These are phyloP conservation scores for Notamacropus eugenii DNA, from an alignment of 2,797 vertebrate genomes.

Conservation along the genomic window DNA sequence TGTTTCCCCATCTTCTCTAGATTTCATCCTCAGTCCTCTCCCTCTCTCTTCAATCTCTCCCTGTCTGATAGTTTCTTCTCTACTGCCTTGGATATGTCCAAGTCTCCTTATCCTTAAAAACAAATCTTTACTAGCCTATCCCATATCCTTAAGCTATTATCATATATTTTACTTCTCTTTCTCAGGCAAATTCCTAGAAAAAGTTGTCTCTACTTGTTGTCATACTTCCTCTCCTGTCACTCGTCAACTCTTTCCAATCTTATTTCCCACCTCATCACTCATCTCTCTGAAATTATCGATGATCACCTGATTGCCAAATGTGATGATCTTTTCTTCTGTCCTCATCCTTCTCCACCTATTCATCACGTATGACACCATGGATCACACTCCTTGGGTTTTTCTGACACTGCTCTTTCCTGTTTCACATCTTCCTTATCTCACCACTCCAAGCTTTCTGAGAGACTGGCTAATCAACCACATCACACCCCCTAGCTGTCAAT, in stretches of 20 bases:
- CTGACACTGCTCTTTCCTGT: background rate
- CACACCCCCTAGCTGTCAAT: background rate
- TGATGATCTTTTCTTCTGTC: background rate
- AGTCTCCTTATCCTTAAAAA: background rate
- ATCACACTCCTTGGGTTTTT: background rate
- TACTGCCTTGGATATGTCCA: background rate
- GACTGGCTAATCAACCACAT: background rate
- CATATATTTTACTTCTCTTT: background rate
- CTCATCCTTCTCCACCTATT: background rate
- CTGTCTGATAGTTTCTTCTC: background rate
- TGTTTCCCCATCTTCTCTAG: background rate
- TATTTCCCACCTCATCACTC: background rate
- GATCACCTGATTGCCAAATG: background rate
- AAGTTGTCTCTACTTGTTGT: background rate
- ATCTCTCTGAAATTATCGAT: background rate
- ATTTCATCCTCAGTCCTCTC: background rate
- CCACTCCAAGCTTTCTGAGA: background rate
- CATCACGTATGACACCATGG: background rate
- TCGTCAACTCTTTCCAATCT: background rate
- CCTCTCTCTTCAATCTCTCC: background rate
- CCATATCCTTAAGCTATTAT: background rate
- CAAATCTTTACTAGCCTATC: background rate
- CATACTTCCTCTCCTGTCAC: background rate
- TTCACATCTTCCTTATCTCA: background rate
- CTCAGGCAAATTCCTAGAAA: background rate